phyloP scores from a whole-genome alignment of 2,113 vertebrate genomes.

The Sinocyclocheilus maitianheensis region DNA sequence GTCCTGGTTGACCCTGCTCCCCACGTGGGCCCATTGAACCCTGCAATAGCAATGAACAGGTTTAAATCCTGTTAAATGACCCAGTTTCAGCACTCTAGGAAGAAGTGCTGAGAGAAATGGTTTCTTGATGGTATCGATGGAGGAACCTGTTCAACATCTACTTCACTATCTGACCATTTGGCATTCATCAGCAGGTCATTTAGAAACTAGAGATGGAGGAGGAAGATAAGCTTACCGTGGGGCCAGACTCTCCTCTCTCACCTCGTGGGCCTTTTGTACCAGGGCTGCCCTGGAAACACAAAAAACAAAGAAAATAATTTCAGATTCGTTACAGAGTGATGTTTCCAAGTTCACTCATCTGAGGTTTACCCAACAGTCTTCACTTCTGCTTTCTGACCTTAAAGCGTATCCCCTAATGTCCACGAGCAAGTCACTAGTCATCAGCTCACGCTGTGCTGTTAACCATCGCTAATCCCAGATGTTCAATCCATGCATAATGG shows the following conservation, averaged over 20 bases:
- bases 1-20: constrained; percentile 83
- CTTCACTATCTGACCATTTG: neutral
- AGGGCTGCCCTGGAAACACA: constrained; percentile 84
- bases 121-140: neutral
- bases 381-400: constrained; percentile 61
- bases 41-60: constrained; percentile 70
- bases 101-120: neutral
- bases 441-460: constrained; percentile 52
- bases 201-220: neutral
- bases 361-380: constrained; percentile 54
- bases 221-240: constrained; percentile 76
- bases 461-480: constrained; percentile 35
- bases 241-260: constrained; percentile 87
- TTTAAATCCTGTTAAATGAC: neutral
- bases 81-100: neutral
- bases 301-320: constrained; percentile 37
- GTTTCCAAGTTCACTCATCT: constrained; percentile 44
- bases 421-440: constrained; percentile 15
- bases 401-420: constrained; percentile 59
- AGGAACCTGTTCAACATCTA: neutral
- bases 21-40: constrained; percentile 88
- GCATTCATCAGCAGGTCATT: neutral
- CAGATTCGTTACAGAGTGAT: constrained; percentile 59
- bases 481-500: constrained; percentile 41
- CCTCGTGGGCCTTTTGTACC: constrained; percentile 93